Percentiles rank a stretch among this genome's conserved stretches.
Evolutionary conservation across 2,113 vertebrate genomes (phyloP).

Genomic region (Anser cygnoides): DNA sequence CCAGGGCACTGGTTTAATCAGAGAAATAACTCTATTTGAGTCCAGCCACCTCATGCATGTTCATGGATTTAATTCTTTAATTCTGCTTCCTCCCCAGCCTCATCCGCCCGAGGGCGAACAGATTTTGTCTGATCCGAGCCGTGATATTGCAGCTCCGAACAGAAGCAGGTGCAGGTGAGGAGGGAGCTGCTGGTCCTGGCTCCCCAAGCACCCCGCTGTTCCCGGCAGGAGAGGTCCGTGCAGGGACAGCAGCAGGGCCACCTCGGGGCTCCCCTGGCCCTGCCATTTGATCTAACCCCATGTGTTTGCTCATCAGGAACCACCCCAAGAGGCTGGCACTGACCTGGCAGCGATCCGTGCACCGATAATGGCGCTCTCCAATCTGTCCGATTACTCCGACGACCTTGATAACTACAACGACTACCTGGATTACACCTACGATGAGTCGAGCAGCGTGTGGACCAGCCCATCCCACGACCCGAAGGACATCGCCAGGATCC

Average conservation of each 20-base stretch:
- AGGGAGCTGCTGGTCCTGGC: background rate
- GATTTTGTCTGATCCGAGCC: background rate
- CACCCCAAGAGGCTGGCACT: fast-evolving
- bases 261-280: background rate
- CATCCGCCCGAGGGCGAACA: fast-evolving
- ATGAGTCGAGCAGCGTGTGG: background rate
- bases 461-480: background rate
- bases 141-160: background rate
- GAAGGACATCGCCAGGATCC: background rate
- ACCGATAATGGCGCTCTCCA: slow-evolving; percentile 51
- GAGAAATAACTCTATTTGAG: background rate
- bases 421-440: background rate
- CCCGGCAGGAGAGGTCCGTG: no score
- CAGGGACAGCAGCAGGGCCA: no score
- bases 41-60: fast-evolving
- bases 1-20: background rate
- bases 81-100: background rate
- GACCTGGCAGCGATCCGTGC: background rate
- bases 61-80: background rate
- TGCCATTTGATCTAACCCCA: background rate
- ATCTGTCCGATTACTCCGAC: background rate
- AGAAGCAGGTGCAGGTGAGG: background rate
- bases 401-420: background rate
- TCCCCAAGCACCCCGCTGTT: no score
- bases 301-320: background rate